These are phyloP conservation scores for Drosophila lacicola DNA, from an alignment of 2,888 invertebrate genomes.

Conservation along the genomic window DNA sequence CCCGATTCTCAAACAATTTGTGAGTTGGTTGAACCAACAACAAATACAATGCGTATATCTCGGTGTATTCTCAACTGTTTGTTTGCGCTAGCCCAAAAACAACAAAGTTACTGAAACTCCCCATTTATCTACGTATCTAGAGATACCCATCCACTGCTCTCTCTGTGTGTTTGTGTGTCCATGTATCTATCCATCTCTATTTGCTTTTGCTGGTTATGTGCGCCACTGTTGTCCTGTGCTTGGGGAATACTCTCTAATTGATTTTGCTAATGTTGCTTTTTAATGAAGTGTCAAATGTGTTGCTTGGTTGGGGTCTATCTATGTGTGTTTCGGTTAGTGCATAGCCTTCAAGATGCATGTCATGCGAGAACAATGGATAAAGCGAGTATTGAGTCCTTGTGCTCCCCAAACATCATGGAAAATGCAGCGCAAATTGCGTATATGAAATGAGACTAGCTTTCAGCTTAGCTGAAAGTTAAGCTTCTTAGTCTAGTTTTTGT, in stretches of 20 bases:
- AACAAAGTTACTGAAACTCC: constrained; percentile 58
- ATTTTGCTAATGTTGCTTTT: constrained; percentile 80
- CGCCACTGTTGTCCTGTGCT: constrained; percentile 45
- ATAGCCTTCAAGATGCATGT: constrained; percentile 34
- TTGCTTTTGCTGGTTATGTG: constrained; percentile 49
- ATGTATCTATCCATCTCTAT: constrained; percentile 34
- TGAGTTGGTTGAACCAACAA: constrained; percentile 50
- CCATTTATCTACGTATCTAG: constrained; percentile 9
- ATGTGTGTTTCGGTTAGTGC: constrained; percentile 5
- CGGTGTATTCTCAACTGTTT: constrained; percentile 71
- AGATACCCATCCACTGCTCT: constrained; percentile 3
- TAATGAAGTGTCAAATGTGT: constrained; percentile 78
- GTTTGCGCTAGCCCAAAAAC: constrained; percentile 75
- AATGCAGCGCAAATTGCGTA: constrained; percentile 3
- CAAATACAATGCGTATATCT: constrained; percentile 48
- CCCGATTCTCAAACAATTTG: constrained; percentile 70
- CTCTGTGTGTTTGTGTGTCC: not conserved
- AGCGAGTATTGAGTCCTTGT: constrained; percentile 6
- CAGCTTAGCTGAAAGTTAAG: not conserved
- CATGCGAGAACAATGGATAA: constrained; percentile 14
- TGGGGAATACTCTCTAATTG: constrained; percentile 76
- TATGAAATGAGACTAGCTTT: not conserved
- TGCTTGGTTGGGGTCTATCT: constrained; percentile 28
- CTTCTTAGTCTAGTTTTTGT: no score
- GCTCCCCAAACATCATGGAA: constrained; percentile 8